Evolutionary conservation across 2,797 vertebrate genomes (phyloP), one percentile per base, ranked within the genome.

Genomic region (Centroberyx gerrardi): DNA sequence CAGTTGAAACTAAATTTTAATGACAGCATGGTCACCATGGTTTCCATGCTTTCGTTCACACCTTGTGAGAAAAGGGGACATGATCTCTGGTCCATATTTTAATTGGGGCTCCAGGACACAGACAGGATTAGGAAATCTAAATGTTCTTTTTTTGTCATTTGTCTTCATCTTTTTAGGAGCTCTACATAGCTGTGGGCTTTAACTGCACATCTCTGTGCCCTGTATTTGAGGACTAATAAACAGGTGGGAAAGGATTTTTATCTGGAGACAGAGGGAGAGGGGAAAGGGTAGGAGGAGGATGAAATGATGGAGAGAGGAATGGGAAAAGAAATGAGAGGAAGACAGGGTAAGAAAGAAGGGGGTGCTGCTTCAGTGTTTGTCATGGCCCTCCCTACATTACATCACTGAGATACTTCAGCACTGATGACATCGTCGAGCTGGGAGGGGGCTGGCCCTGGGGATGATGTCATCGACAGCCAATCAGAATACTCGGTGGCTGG

Each of bases 401-500:
- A 88, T 94, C 94, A 94, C 89, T 92, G 84, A 88, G 88, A 94
- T 94, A 90, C 88, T 88, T 94, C 78, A 27, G 87, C 87, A 87
- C 92, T 94, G 94, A 94, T 94, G 93, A 92, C 91, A 94, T 92
- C n/a, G 76, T 72, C 42, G 1, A 64, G 28, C 28, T 79, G 85
- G 85, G 80, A 87, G 69, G 73, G 82, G 82, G 67, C 63, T 44
- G 69, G 77, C 76, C 78, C 78, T 61, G 22, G 74, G 80, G 84
- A 92, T 95, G 93, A 95, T 93, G 92, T 95, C 94, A 95, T 90
- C 76, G 78, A 80, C 80, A 92, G 84, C 91, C 88, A 95, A 94
- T 94, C 89, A 81, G 76, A 85, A 52, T 18, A 44, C 74, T 76
- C 53, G 0, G 46, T 62, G 64, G 58, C 46, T 17, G 13, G 69